Evolutionary conservation across 2,113 vertebrate genomes (phyloP).

Genomic region (Potamarius usumacintae): DNA sequence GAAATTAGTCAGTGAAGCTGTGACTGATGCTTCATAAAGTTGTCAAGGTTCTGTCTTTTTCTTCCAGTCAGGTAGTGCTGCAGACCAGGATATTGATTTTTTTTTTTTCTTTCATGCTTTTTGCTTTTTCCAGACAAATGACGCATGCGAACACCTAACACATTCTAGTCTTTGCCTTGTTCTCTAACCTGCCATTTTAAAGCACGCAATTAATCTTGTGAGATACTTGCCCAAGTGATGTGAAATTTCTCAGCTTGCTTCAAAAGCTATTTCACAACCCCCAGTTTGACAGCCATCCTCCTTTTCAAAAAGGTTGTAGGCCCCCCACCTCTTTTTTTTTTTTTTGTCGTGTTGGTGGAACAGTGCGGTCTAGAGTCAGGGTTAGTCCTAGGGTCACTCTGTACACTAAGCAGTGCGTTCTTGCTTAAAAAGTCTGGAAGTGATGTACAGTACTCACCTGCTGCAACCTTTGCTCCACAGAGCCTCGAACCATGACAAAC

Average conservation of each 20-base stretch:
- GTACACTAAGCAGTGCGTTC: slow-evolving; percentile 14
- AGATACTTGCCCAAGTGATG: slow-evolving; percentile 35
- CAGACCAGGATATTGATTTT: not conserved
- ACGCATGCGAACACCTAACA: not conserved
- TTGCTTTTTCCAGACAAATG: not conserved
- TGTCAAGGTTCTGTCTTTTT: not conserved
- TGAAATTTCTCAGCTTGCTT: slow-evolving; percentile 58
- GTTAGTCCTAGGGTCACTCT: not conserved
- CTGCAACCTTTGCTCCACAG: slow-evolving; percentile 77
- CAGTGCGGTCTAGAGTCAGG: not conserved
- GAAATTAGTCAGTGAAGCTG: not conserved
- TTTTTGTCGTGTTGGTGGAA: not conserved
- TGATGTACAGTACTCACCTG: slow-evolving; percentile 67
- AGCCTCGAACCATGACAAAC: slow-evolving; percentile 93
- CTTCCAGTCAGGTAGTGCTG: not conserved
- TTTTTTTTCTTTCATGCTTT: not conserved
- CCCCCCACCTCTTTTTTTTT: not conserved
- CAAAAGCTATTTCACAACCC: slow-evolving; percentile 3
- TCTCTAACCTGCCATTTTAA: not conserved
- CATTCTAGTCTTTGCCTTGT: not conserved
- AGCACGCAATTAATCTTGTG: not conserved
- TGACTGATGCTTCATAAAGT: not conserved
- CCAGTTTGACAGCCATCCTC: not conserved
- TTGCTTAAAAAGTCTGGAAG: slow-evolving; percentile 17
- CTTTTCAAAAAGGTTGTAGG: slow-evolving; percentile 33